phyloP scores from a whole-genome alignment of 2,797 vertebrate species.

The Leuciscus waleckii region DNA sequence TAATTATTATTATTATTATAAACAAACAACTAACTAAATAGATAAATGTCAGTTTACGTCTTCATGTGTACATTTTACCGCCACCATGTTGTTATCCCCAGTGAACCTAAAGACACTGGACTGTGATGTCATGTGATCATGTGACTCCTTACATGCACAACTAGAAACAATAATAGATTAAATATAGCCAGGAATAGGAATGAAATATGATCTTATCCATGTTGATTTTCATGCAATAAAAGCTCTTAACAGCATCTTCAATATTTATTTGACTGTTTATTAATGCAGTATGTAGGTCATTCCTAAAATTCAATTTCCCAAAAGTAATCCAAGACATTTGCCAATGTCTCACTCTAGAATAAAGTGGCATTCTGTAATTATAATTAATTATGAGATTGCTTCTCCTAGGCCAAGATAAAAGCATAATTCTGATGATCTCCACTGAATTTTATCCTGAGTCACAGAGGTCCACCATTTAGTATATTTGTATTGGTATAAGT shows the following conservation, averaged over 20 bases:
- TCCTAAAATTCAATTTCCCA: neutral
- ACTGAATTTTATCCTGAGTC: neutral
- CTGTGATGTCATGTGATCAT: neutral
- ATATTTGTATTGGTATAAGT: neutral
- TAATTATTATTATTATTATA: too few species aligned
- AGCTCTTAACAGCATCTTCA: neutral
- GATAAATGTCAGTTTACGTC: too few species aligned
- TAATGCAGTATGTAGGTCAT: neutral
- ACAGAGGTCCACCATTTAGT: neutral
- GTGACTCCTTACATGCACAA: neutral
- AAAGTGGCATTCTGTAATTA: neutral
- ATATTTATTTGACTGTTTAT: neutral
- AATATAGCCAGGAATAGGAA: neutral
- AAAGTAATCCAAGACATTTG: neutral
- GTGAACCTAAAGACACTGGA: neutral
- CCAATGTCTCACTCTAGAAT: neutral
- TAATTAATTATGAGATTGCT: neutral
- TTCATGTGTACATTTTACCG: neutral
- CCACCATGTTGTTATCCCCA: neutral
- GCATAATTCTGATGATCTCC: neutral
- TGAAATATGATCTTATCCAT: neutral
- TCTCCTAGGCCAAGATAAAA: neutral
- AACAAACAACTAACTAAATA: too few species aligned
- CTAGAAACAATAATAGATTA: neutral
- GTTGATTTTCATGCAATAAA: neutral